Evolutionary conservation across 2,113 vertebrate genomes (phyloP).

Genomic region (Rhea americana): DNA sequence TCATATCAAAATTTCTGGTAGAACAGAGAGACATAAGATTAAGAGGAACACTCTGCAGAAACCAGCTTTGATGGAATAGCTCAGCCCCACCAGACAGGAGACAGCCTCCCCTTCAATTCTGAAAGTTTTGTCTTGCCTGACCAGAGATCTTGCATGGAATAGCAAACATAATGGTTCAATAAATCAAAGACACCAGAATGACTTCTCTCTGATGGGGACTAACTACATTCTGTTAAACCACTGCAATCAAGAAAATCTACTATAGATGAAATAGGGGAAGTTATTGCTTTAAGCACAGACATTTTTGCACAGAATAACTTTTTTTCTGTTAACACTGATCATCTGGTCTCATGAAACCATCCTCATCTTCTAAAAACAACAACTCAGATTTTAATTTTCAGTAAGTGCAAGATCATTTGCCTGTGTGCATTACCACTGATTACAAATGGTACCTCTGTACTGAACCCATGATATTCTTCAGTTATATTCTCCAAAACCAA

Average conservation of each 20-base stretch:
- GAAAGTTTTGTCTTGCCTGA: neutral
- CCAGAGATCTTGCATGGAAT: neutral
- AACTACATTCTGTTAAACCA: neutral
- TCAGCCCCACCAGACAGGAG: neutral
- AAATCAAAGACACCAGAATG: neutral
- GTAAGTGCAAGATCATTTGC: neutral
- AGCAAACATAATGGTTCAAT: neutral
- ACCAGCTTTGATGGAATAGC: neutral
- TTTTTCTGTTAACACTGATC: neutral
- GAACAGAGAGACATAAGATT: neutral
- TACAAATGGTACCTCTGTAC: neutral
- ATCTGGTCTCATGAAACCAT: neutral
- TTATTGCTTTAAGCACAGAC: neutral
- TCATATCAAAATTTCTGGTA: neutral
- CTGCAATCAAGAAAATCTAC: neutral
- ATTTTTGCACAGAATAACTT: neutral
- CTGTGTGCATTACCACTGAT: neutral
- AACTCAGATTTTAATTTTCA: neutral
- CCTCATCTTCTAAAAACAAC: neutral
- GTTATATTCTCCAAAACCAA: neutral
- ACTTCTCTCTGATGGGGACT: neutral
- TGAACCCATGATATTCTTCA: neutral
- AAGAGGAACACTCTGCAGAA: neutral
- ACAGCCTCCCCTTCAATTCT: neutral
- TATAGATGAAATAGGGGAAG: neutral